These are phyloP conservation scores for Panurus biarmicus DNA, from an alignment of 2,113 vertebrate species.

Conservation along the genomic window DNA sequence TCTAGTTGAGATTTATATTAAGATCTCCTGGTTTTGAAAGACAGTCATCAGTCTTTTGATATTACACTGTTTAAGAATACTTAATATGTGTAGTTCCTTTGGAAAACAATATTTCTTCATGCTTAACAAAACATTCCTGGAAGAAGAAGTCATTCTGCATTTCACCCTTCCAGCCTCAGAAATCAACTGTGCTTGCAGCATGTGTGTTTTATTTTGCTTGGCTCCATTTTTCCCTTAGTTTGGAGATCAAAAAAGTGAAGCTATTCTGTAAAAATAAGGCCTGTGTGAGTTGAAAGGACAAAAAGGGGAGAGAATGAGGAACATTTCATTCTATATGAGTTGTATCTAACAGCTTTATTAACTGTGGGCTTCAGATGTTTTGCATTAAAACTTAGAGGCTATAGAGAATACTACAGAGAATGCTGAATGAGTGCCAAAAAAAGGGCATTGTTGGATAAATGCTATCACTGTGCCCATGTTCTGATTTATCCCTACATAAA, in stretches of 20 bases:
- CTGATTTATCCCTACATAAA: slow-evolving; percentile 31
- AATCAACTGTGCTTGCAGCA: neutral
- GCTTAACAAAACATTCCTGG: slow-evolving; percentile 35
- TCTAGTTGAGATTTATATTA: neutral
- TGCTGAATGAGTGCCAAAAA: neutral
- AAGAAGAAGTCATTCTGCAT: neutral
- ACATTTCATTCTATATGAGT: neutral
- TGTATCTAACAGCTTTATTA: slow-evolving; percentile 16
- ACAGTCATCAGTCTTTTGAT: neutral
- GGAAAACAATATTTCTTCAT: slow-evolving; percentile 8
- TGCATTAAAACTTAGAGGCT: slow-evolving; percentile 34
- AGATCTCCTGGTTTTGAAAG: neutral
- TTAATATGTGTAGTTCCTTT: neutral
- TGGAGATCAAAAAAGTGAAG: slow-evolving; percentile 32
- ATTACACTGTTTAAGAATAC: neutral
- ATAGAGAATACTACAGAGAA: no score
- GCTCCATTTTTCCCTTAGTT: neutral
- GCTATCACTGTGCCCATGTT: neutral
- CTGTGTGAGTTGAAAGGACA: neutral
- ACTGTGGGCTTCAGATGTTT: slow-evolving; percentile 17
- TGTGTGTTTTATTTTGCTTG: slow-evolving; percentile 34
- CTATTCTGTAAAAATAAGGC: slow-evolving; percentile 21
- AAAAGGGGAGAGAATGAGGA: neutral
- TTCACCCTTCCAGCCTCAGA: neutral
- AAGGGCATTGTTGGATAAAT: slow-evolving; percentile 2